Evolutionary conservation across 2,888 invertebrate species (phyloP).

Genomic region (Pseudococcus longispinus): DNA sequence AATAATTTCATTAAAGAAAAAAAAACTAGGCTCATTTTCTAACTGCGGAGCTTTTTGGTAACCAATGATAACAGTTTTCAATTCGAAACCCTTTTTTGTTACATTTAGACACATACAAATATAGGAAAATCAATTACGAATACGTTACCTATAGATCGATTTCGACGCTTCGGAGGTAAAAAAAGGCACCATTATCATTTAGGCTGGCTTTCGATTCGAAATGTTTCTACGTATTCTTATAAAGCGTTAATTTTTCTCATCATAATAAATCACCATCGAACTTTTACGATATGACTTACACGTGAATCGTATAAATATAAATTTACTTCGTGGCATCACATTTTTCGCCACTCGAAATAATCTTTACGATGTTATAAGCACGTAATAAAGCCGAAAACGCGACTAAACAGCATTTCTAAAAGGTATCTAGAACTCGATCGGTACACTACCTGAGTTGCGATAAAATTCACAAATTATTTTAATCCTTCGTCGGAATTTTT

Average conservation of each 20-base stretch:
- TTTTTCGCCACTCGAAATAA: not conserved
- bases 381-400: not conserved
- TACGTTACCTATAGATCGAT: not conserved
- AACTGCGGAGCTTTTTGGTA: not conserved
- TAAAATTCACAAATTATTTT: not conserved
- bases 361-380: not conserved
- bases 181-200: not conserved
- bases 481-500: not conserved
- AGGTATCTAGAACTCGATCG: not conserved
- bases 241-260: not conserved
- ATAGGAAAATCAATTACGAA: not conserved
- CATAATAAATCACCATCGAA: conserved; percentile 14
- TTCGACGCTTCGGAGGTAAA: not conserved
- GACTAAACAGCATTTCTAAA: not conserved
- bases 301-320: conserved; percentile 29
- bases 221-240: not conserved
- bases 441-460: not conserved
- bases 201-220: not conserved
- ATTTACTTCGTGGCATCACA: not conserved
- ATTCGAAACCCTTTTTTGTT: not conserved
- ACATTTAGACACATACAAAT: not conserved
- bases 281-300: conserved; percentile 22
- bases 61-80: not conserved
- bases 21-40: not conserved
- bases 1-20: not conserved